Evolutionary conservation across 2,797 vertebrate genomes (phyloP).

Genomic region (Alcedo quadribrachys): DNA sequence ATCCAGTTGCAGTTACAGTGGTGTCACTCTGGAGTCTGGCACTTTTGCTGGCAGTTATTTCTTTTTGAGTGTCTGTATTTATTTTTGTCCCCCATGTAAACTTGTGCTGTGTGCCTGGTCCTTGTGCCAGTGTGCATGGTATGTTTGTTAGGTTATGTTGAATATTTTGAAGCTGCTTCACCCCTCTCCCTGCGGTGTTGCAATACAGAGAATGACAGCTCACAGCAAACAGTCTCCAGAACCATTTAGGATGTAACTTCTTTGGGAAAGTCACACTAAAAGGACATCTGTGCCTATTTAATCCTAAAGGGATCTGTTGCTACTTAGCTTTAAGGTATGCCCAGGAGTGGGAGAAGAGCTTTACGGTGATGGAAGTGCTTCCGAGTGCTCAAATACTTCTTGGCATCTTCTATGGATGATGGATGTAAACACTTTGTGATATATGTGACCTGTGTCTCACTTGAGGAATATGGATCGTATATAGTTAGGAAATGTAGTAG

Average conservation of each 20-base stretch:
- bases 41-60: background rate
- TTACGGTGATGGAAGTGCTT: background rate
- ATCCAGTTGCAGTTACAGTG: background rate
- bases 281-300: background rate
- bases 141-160: background rate
- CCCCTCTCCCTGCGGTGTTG: background rate
- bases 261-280: background rate
- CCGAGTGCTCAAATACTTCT: background rate
- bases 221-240: background rate
- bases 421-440: background rate
- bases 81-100: background rate
- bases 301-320: background rate
- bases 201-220: background rate
- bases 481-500: background rate
- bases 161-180: background rate
- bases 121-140: fast-evolving
- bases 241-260: background rate
- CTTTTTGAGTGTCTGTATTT: background rate
- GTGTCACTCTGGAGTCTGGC: background rate
- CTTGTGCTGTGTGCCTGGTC: background rate
- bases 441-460: background rate
- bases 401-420: background rate
- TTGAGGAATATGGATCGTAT: background rate
- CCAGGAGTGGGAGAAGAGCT: background rate
- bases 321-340: background rate